Evolutionary conservation across 2,888 invertebrate species (phyloP), one percentile per base, ranked within the genome.

Genomic region (Drosophila bunnanda): DNA sequence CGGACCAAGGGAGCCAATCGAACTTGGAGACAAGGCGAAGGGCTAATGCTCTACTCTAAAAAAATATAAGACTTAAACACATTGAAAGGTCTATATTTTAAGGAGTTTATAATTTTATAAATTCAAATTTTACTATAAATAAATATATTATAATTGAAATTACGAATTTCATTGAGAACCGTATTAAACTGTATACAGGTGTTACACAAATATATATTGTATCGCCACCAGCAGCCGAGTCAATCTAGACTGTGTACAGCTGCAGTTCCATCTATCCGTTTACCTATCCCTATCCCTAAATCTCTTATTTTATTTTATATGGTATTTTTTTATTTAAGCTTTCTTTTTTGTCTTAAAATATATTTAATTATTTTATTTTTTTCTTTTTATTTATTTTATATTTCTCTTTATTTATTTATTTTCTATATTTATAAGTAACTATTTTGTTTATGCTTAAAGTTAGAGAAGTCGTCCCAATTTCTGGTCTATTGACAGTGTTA

Each of bases 21-120:
- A 4, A 39, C 30, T 22, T 3, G 8, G 12, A 13, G 6, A 0
- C 10, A 28, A 12, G 0, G 8, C 28, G 8, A 15, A 59, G 5
- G 5, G 10, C 5, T 10, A n/a, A 71, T 71, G 53, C 71, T 34
- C 69, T 68, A 17, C 17, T 1, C 5, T 20, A 20, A 13, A 15
- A 17, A 10, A 50, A 43, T 13, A 43, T 30, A 12, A 17, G 30
- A 2, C 1, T 17, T 22, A 15, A 43, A 8, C 2, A 6, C 2
- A 2, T 8, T 22, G 13, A 43, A 10, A 20, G 1, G 7, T 22
- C 0, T 43, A 7, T 13, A 2, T 1, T 44, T 9, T 1, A 25
- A 20, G 41, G 20, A 20, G 2, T 41, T 7, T 6, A 41, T 13
- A 7, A 10, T 17, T 5, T 39, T 10, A 0, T n/a, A n/a, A n/a